Evolutionary conservation across 2,888 invertebrate genomes (phyloP).

Genomic region (Epiperipatus broadwayi): DNA sequence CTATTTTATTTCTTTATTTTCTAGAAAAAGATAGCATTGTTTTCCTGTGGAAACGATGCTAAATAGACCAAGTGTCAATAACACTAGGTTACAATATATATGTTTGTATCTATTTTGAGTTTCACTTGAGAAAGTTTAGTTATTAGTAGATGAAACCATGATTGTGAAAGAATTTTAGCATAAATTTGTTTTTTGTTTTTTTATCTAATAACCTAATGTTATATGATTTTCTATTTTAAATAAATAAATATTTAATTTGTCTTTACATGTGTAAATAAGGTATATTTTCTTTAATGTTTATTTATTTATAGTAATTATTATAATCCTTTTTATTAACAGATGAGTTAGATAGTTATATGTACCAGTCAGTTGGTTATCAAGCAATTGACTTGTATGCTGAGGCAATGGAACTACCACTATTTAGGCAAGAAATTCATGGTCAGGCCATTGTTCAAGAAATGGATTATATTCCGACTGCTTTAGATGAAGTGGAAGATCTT

Average conservation of each 20-base stretch:
- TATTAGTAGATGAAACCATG: too few relatives aligned
- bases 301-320: conserved; percentile 9
- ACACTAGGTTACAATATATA: too few relatives aligned
- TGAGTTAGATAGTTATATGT: conserved; percentile 95
- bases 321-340: conserved; percentile 35
- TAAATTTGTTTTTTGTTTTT: conserved; percentile 8
- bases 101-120: too few relatives aligned
- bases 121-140: too few relatives aligned
- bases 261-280: conserved; percentile 8
- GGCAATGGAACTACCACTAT: conserved; percentile 81
- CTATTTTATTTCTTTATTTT: too few relatives aligned
- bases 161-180: conserved; percentile 18
- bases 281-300: conserved; percentile 10
- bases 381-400: conserved; percentile 75
- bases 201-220: conserved; percentile 19
- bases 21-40: too few relatives aligned
- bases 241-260: too few relatives aligned
- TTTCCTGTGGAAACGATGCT: too few relatives aligned
- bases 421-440: conserved; percentile 61
- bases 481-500: conserved; percentile 94
- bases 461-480: conserved; percentile 51
- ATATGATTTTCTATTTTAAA: background rate
- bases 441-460: conserved; percentile 56
- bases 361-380: conserved; percentile 94
- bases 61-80: too few relatives aligned